phyloP scores from a whole-genome alignment of 1,140 invertebrate species.

The Hyposmocoma kahamanoa region DNA sequence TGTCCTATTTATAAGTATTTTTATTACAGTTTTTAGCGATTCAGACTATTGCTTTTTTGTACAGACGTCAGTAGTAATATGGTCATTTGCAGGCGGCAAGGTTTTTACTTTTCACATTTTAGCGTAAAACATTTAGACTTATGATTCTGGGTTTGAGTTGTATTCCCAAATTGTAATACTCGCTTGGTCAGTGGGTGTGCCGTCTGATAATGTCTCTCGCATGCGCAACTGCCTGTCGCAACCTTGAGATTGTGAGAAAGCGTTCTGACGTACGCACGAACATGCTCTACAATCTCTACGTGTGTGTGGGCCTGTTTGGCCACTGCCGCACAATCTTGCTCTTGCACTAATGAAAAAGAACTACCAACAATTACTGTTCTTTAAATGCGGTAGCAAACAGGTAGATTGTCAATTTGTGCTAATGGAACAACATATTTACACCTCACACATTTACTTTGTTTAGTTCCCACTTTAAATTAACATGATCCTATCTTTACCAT shows the following conservation, averaged over 20 bases:
- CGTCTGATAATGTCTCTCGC: constrained; percentile 27
- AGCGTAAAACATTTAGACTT: too few species aligned
- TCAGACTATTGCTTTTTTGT: too few species aligned
- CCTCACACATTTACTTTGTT: background rate
- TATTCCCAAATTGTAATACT: too few species aligned
- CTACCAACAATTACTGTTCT: constrained; percentile 17
- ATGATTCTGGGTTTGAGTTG: too few species aligned
- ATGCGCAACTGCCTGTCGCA: constrained; percentile 23
- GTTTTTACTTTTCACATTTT: too few species aligned
- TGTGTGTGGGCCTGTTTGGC: constrained; percentile 12
- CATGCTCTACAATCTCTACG: too few species aligned
- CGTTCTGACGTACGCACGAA: constrained; percentile 22
- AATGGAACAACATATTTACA: constrained; percentile 1
- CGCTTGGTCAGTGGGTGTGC: constrained; percentile 26
- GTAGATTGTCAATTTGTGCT: background rate
- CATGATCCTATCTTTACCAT: background rate
- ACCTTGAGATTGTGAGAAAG: constrained; percentile 33
- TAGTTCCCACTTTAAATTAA: background rate
- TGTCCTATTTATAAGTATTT: too few species aligned
- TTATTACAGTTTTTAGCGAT: too few species aligned
- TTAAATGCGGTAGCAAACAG: background rate
- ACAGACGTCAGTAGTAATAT: too few species aligned
- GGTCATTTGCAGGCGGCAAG: too few species aligned
- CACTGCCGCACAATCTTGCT: constrained; percentile 20
- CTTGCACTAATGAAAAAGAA: constrained; percentile 18